Base-by-base conservation (phyloP, 2,888 invertebrate species). In the Drosophila kambysellisi region DNA sequence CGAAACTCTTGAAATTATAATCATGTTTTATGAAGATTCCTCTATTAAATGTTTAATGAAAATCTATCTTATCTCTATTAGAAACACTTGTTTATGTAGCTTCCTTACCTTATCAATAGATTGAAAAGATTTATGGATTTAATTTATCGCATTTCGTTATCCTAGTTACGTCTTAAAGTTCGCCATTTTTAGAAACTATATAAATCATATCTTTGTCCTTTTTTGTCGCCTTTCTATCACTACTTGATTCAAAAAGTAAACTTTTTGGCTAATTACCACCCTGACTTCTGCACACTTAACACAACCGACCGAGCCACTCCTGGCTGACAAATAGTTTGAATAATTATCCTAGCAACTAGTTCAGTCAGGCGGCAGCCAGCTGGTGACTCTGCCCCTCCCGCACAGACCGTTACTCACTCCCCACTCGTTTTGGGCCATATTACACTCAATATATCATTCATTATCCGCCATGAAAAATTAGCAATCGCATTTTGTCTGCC, bases 381-480 rank as follows among this genome's bases (percentile, higher is more conserved):
- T 29, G 57, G 37, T 29, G 35, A 25, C 20, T 41, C 9, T 41
- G 4, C 15, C 25, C 25, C n/a, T n/a, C 25, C 25, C 20, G 20
- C 20, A 25, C 20, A 25, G 20, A 25, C 20, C 20, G 20, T 25
- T 25, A 25, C 20, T 25, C 20, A 25, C 20, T 25, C 20, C 20
- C 20, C 20, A 25, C 1, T 25, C 20, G 20, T 25, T 25, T 25
- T 25, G 20, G 20, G 20, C 20, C 20, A 25, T 75, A 76, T 78
- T 84, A 82, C 69, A 76, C 71, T 76, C 84, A 87, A 87, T 87
- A 87, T 88, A 89, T 87, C 86, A 87, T 87, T 89, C 86, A 90
- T 89, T 87, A 87, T 87, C 83, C 83, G 86, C 79, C 79, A 88
- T 85, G 83, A 86, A 81, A 90, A 88, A 88, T 90, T 90, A 87